These are phyloP conservation scores for Strix aluco DNA, from an alignment of 2,113 vertebrate species.

Conservation along the genomic window DNA sequence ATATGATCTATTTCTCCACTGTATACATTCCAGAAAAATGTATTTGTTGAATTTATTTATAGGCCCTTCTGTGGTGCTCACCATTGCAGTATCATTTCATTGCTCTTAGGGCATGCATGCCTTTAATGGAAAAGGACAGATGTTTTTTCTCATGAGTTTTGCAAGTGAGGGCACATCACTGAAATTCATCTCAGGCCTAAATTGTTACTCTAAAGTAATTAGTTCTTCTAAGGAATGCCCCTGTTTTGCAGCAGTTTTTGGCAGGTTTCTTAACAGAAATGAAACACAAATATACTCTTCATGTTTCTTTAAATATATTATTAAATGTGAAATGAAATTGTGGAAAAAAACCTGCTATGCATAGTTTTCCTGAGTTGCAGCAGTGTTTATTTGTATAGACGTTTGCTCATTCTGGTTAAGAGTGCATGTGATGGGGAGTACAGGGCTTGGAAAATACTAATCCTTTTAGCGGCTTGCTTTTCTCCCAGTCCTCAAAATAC, in stretches of 20 bases:
- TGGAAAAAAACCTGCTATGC: background rate
- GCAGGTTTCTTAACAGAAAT: background rate
- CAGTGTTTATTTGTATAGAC: background rate
- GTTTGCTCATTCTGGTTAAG: background rate
- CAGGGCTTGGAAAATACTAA: background rate
- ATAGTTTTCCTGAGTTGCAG: background rate
- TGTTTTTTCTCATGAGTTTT: background rate
- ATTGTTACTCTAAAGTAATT: background rate
- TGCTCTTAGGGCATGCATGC: background rate
- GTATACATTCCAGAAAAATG: background rate
- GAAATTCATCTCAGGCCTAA: background rate
- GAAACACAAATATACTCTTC: background rate
- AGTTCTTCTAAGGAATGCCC: background rate
- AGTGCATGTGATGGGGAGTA: background rate
- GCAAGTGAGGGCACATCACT: background rate
- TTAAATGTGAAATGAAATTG: background rate
- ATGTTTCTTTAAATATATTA: background rate
- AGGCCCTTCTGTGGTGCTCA: background rate
- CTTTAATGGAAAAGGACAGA: slow-evolving; percentile 21
- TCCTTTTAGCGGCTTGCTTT: background rate
- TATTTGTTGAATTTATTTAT: slow-evolving; percentile 7
- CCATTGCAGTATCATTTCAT: background rate
- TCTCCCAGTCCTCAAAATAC: background rate
- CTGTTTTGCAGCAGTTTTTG: background rate
- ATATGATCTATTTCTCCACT: background rate